Conservation (phyloP, 2,888 invertebrate genomes). For the Drosophila vallismaia region DNA sequence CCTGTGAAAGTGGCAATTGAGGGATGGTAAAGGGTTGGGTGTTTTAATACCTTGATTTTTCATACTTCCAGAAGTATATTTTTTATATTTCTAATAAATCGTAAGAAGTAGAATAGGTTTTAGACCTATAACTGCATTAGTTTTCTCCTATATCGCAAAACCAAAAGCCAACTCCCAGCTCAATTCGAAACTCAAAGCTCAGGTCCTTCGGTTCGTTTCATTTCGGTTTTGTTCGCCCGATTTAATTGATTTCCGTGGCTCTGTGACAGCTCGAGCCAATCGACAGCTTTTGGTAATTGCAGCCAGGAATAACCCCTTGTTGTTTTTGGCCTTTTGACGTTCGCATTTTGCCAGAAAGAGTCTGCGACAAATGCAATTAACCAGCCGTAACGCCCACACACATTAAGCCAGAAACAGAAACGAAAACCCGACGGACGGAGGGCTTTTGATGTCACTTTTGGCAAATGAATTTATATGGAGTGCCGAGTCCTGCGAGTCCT, state of each 20-base stretch:
- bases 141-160: constrained; percentile 3
- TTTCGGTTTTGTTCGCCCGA: constrained; percentile 21
- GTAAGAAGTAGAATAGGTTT: neutral
- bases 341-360: constrained; percentile 32
- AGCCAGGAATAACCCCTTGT: constrained; percentile 44
- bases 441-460: constrained; percentile 68
- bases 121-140: constrained; percentile 21
- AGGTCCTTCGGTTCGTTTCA: neutral
- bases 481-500: constrained; percentile 1
- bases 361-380: constrained; percentile 69
- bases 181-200: neutral
- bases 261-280: constrained; percentile 49
- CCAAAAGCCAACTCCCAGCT: constrained; percentile 1
- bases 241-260: constrained; percentile 61
- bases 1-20: neutral
- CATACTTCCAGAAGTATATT: neutral
- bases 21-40: constrained; percentile 11
- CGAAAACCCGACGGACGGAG: constrained; percentile 37
- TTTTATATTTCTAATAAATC: neutral
- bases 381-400: constrained; percentile 74
- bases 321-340: neutral
- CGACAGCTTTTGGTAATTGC: constrained; percentile 55
- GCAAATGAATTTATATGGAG: constrained; percentile 43
- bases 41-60: constrained; percentile 1
- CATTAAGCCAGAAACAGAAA: constrained; percentile 54